A percentile compares a stretch with the other conserved stretches of the same genome.
phyloP scores from a whole-genome alignment of 2,797 vertebrate genomes.

The Manis pentadactyla region DNA sequence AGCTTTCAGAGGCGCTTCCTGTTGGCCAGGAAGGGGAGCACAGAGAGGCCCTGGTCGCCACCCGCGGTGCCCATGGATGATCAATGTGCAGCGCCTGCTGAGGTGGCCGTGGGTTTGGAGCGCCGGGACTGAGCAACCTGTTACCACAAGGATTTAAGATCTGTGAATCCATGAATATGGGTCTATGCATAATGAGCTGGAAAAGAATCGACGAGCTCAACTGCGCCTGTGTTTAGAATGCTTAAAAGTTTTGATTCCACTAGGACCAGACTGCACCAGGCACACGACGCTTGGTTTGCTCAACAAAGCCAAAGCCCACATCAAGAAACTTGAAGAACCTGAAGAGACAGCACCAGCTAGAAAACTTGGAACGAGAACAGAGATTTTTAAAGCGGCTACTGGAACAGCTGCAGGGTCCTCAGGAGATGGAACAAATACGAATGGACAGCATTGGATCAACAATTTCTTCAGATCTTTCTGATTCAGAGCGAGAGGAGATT shows the following conservation, averaged over 20 bases:
- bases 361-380: constrained; percentile 96
- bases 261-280: constrained; percentile 96
- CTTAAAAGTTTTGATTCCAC: constrained; percentile 97
- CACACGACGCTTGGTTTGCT: constrained; percentile 99
- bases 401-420: constrained; percentile 94
- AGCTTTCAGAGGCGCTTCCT: constrained; percentile 76
- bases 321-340: constrained; percentile 99
- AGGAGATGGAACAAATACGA: constrained; percentile 95
- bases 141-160: not conserved
- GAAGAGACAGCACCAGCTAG: constrained; percentile 97
- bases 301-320: constrained; percentile 99
- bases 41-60: constrained; percentile 18
- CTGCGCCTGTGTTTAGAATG: constrained; percentile 97
- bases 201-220: constrained; percentile 91
- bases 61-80: constrained; percentile 88
- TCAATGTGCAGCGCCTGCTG: constrained; percentile 96
- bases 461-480: constrained; percentile 96
- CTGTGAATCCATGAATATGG: not conserved
- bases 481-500: constrained; percentile 99
- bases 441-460: constrained; percentile 96
- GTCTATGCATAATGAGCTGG: not conserved
- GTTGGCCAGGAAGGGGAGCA: constrained; percentile 59
- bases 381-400: constrained; percentile 96
- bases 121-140: constrained; percentile 89
- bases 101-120: constrained; percentile 97